Conservation (phyloP, 2,113 vertebrate species). For the Puma concolor region DNA sequence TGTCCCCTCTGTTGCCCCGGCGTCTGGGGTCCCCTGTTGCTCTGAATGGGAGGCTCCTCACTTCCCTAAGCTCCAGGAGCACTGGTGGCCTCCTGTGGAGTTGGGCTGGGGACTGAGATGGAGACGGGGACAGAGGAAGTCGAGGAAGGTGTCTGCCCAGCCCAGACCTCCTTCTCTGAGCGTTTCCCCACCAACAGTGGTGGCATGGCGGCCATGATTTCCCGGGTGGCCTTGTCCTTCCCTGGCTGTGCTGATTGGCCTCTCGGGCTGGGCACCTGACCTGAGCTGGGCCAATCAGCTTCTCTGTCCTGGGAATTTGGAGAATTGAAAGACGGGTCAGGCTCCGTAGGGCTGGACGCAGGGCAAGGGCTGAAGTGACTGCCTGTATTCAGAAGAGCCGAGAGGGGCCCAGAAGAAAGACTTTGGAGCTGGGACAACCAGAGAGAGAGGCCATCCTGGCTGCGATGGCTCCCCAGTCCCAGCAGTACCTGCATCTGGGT, state of each 20-base stretch:
- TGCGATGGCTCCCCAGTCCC: background rate
- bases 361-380: background rate
- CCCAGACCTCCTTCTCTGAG: background rate
- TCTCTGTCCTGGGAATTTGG: background rate
- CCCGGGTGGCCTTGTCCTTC: background rate
- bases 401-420: background rate
- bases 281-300: background rate
- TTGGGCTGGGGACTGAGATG: background rate
- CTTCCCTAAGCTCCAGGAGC: background rate
- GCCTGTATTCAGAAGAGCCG: background rate
- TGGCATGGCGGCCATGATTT: fast-evolving
- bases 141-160: background rate
- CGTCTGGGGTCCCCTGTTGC: background rate
- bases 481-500: background rate
- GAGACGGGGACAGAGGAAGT: background rate
- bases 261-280: background rate
- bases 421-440: background rate
- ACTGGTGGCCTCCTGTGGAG: background rate
- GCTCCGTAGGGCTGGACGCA: background rate
- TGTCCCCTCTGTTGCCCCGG: background rate
- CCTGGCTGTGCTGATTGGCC: background rate
- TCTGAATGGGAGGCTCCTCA: background rate
- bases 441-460: background rate
- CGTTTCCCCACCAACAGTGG: fast-evolving
- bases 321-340: background rate